Evolutionary conservation across 2,113 vertebrate species (phyloP).

Genomic region (Platysternon megacephalum): DNA sequence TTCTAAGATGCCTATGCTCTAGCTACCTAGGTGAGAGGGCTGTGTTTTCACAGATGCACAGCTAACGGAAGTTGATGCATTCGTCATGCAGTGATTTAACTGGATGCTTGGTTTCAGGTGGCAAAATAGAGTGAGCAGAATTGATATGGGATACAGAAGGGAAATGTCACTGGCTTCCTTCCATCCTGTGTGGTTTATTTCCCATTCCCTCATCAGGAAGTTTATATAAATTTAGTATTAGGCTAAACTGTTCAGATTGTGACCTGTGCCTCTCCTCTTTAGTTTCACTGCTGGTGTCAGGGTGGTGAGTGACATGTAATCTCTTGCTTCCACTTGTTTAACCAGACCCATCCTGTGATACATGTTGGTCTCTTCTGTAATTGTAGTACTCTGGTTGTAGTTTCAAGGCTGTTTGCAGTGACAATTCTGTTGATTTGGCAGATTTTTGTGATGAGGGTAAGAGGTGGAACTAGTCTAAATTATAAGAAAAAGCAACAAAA

Average conservation of each 20-base stretch:
- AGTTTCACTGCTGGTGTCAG: constrained; percentile 17
- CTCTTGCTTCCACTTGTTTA: constrained; percentile 59
- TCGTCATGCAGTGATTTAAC: background rate
- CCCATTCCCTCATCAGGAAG: constrained; percentile 70
- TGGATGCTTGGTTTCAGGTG: constrained; percentile 37
- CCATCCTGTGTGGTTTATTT: constrained; percentile 63
- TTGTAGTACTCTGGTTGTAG: background rate
- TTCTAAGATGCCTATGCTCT: background rate
- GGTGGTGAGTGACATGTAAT: constrained; percentile 59
- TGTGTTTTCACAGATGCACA: constrained; percentile 33
- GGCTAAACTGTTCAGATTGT: constrained; percentile 31
- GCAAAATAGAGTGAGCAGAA: constrained; percentile 49
- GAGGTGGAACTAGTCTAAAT: constrained; percentile 40
- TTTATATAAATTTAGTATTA: constrained; percentile 38
- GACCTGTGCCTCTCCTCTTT: constrained; percentile 43
- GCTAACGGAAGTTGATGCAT: background rate
- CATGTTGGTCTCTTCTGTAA: background rate
- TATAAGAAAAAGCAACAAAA: background rate
- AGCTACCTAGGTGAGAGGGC: background rate
- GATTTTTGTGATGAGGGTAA: constrained; percentile 46
- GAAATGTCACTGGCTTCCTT: constrained; percentile 68
- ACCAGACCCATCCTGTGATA: constrained; percentile 28
- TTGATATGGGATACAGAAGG: constrained; percentile 46
- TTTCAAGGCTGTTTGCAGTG: background rate
- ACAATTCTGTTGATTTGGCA: constrained; percentile 9